These are phyloP conservation scores for Oreonectes daqikongensis DNA, from an alignment of 2,797 vertebrate species.

Conservation along the genomic window DNA sequence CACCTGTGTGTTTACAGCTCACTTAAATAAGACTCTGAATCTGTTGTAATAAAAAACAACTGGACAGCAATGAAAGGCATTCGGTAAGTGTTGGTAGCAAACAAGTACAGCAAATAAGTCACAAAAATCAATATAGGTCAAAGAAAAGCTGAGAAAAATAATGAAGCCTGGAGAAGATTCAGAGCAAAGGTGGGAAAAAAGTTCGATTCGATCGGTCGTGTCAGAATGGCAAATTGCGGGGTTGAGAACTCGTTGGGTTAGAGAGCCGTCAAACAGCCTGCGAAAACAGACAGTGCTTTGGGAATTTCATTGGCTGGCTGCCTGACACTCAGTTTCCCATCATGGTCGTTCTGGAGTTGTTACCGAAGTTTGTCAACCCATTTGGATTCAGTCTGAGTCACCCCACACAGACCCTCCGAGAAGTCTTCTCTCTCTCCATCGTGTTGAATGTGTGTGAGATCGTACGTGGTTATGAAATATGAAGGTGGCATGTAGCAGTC, in stretches of 20 bases:
- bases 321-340: conserved; percentile 17
- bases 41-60: conserved; percentile 17
- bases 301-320: conserved; percentile 26
- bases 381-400: not conserved
- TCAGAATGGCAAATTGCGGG: conserved; percentile 1
- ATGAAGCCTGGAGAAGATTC: conserved; percentile 9
- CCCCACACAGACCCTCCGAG: not conserved
- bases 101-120: conserved; percentile 15
- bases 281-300: conserved; percentile 31
- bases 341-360: not conserved
- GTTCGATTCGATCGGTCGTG: not conserved
- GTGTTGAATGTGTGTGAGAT: not conserved
- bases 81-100: conserved; percentile 6
- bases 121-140: conserved; percentile 21
- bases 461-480: conserved; percentile 46
- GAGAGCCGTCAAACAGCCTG: not conserved
- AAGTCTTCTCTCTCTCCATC: not conserved
- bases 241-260: conserved; percentile 18
- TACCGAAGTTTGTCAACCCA: conserved; percentile 8
- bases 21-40: conserved; percentile 4
- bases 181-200: not conserved
- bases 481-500: conserved; percentile 18
- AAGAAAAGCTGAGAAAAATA: conserved; percentile 5
- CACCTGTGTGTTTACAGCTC: not conserved
- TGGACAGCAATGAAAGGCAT: conserved; percentile 7